Evolutionary conservation across 1,140 invertebrate species (phyloP).

Genomic region (Drosophila cardini): DNA sequence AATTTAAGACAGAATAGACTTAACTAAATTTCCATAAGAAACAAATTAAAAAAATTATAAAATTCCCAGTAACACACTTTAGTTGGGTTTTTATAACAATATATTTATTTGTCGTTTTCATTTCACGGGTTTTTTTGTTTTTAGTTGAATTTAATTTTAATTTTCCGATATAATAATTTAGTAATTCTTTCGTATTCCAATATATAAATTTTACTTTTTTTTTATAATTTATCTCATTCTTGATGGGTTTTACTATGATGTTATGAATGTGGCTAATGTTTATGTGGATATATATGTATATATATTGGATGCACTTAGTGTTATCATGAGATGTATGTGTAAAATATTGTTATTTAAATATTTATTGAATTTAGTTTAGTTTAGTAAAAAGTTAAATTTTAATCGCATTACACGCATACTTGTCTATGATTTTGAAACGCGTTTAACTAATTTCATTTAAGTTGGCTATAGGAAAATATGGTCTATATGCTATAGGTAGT

Average conservation of each 20-base stretch:
- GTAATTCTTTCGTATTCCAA: conserved; percentile 65
- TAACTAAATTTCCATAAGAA: too few species aligned
- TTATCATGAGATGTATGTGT: conserved; percentile 38
- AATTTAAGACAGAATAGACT: too few species aligned
- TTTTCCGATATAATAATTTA: conserved; percentile 27
- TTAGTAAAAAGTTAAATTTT: conserved; percentile 52
- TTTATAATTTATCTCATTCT: conserved; percentile 27
- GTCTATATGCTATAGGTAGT: conserved; percentile 71
- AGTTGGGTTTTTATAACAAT: conserved; percentile 74
- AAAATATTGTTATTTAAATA: conserved; percentile 23
- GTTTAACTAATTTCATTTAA: conserved; percentile 75
- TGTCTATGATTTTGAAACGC: conserved; percentile 78
- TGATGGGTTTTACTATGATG: conserved; percentile 33
- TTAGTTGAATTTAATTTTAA: conserved; percentile 28
- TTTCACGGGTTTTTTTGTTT: conserved; percentile 56
- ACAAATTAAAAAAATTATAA: not conserved
- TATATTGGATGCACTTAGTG: conserved; percentile 13
- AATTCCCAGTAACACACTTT: not conserved
- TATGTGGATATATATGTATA: conserved; percentile 14
- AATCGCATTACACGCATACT: conserved; percentile 48
- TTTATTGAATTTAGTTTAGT: conserved; percentile 58
- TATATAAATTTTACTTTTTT: conserved; percentile 52
- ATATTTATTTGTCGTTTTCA: conserved; percentile 68
- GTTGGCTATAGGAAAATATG: conserved; percentile 74
- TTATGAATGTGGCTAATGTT: conserved; percentile 53